phyloP scores from a whole-genome alignment of 2,797 vertebrate species.

The Pteronotus mesoamericanus region DNA sequence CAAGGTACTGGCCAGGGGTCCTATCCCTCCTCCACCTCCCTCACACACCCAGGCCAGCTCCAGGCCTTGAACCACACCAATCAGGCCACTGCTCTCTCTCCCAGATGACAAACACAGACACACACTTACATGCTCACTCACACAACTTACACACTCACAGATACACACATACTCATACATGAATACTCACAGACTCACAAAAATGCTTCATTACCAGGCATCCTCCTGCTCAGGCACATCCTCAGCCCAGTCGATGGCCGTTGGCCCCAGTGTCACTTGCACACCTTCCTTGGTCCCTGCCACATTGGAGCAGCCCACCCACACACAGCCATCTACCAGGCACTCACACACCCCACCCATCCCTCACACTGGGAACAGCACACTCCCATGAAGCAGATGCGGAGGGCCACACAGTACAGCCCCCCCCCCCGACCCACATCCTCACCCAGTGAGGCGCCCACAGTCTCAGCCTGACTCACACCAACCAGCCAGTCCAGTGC shows the following conservation, averaged over 20 bases:
- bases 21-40: rapidly evolving
- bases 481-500: not conserved
- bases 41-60: not conserved
- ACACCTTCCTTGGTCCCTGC: too few species aligned
- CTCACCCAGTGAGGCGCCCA: not conserved
- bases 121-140: not conserved
- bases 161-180: too few species aligned
- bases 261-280: not conserved
- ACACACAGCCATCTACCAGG: too few species aligned
- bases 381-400: not conserved
- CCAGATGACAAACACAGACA: not conserved
- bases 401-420: not conserved
- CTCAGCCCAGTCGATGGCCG: not conserved
- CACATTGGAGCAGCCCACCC: rapidly evolving
- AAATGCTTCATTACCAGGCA: not conserved
- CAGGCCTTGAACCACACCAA: not conserved
- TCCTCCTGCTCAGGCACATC: not conserved
- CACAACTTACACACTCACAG: not conserved
- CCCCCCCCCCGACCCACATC: not conserved
- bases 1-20: slow-evolving; percentile 84
- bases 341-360: not conserved
- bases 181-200: not conserved
- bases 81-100: not conserved
- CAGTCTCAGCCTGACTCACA: not conserved
- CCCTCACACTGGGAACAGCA: too few species aligned